A percentile compares a stretch with the other conserved stretches of the same genome.
Evolutionary conservation across 2,888 invertebrate species (phyloP).

Genomic region (Alitta virens): DNA sequence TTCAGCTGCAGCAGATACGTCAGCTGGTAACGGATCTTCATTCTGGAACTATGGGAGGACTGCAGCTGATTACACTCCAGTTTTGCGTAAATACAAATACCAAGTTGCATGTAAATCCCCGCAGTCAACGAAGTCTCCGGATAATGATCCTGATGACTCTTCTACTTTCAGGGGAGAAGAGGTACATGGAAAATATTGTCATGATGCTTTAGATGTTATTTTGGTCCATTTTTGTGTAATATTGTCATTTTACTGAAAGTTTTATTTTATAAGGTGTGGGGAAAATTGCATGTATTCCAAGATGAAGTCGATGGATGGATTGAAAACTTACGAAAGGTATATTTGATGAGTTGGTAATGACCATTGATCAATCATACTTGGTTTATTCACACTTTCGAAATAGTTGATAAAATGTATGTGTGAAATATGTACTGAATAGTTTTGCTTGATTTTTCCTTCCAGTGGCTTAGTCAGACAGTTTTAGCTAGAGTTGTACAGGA

Average conservation of each 20-base stretch:
- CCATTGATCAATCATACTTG: too few species aligned
- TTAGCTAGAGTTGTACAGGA: constrained; percentile 73
- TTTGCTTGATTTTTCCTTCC: constrained; percentile 33
- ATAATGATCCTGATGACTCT: constrained; percentile 35
- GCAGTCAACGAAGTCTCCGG: constrained; percentile 38
- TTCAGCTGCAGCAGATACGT: constrained; percentile 7
- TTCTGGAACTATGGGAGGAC: constrained; percentile 49
- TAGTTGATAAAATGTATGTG: background rate
- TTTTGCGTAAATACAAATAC: constrained; percentile 47
- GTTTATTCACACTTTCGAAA: too few species aligned
- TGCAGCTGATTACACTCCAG: constrained; percentile 42
- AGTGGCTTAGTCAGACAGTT: constrained; percentile 87
- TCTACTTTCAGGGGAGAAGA: constrained; percentile 31
- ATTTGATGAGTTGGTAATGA: too few species aligned
- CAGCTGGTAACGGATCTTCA: constrained; percentile 29
- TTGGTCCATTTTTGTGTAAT: too few species aligned
- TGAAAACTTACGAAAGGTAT: constrained; percentile 51
- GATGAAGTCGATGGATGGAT: constrained; percentile 48
- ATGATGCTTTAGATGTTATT: too few species aligned
- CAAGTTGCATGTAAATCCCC: constrained; percentile 48
- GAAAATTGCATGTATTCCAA: constrained; percentile 18
- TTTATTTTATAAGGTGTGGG: constrained; percentile 1
- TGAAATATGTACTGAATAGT: background rate
- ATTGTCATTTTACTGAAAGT: background rate
- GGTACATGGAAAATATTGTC: background rate